Percentiles rank a stretch among this genome's conserved stretches.
These are phyloP conservation scores for Aproaerema taeniolella DNA, from an alignment of 2,888 invertebrate species.

Conservation along the genomic window DNA sequence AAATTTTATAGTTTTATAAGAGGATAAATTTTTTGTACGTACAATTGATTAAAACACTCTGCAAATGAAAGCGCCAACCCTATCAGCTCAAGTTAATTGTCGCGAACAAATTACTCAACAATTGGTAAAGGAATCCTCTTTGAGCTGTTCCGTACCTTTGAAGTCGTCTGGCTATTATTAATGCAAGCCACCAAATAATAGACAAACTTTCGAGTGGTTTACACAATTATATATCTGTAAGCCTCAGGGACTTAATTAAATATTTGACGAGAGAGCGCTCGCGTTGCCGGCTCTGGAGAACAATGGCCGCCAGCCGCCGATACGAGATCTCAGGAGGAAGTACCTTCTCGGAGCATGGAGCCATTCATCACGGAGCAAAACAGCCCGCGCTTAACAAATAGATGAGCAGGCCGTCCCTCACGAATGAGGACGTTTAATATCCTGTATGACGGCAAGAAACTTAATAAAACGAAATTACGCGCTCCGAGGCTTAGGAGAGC, in stretches of 20 bases:
- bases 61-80: too few relatives aligned
- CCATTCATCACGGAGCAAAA: conserved; percentile 5
- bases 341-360: too few relatives aligned
- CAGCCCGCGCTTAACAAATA: conserved; percentile 6
- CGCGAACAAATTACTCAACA: conserved; percentile 27
- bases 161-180: conserved; percentile 20
- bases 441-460: conserved; percentile 35
- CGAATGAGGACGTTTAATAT: conserved; percentile 29
- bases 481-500: conserved; percentile 36
- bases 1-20: too few relatives aligned
- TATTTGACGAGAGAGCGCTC: conserved; percentile 6
- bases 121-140: conserved; percentile 31
- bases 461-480: conserved; percentile 62
- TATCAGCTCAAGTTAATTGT: conserved; percentile 33
- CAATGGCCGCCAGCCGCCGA: not conserved
- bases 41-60: too few relatives aligned
- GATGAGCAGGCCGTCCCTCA: conserved; percentile 1
- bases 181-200: conserved; percentile 23
- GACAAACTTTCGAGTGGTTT: conserved; percentile 4
- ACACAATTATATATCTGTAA: conserved; percentile 5
- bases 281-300: not conserved
- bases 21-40: too few relatives aligned
- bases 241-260: conserved; percentile 7
- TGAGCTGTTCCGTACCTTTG: conserved; percentile 28
- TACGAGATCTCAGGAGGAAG: not conserved